Base-by-base conservation (phyloP, 2,797 vertebrate genomes). In the Gephyroberyx darwinii region DNA sequence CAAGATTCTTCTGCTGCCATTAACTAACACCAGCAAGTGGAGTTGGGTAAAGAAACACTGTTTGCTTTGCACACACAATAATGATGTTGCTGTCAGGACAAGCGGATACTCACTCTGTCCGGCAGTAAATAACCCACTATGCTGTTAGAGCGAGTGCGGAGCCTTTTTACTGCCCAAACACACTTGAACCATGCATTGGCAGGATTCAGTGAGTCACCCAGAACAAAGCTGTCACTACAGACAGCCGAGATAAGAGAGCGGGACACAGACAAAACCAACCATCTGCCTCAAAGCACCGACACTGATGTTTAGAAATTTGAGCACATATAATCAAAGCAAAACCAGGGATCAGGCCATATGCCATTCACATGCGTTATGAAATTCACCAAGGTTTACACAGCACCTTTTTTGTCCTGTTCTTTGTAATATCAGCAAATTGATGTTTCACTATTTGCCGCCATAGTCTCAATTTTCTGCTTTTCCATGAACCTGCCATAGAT, bases 11-110 rank as follows among this genome's bases (percentile, higher is more conserved):
- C 71, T 76, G 70, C 73, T 19, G 74, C 80, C 86, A 84, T 89
- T 89, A 88, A 77, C 73, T 60, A 59, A 88, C 85, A 86, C 82
- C 72, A 65, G 74, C 57, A 26, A 79, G 82, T 62, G 65, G 74
- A 57, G 82, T 65, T 80, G 86, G 81, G 82, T 77, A 88, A 91
- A 93, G 90, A 85, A 69, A 56, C 72, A 20, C 60, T 93, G 92
- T 94, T 93, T 94, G 91, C 88, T 90, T 60, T 73, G 90, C 84
- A 90, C 84, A 90, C 90, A 92, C 74, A 81, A 82, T 93, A 92
- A 94, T 93, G 92, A 92, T 93, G 93, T 88, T 73, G 86, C 82
- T 78, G 78, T 82, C 55, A 43, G 68, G 80, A 73, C 77, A 75
- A 80, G 81, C 71, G 85, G 84, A 85, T 83, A 76, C 77, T 89